phyloP scores from a whole-genome alignment of 2,888 invertebrate genomes.

The Harpalus rubripes region DNA sequence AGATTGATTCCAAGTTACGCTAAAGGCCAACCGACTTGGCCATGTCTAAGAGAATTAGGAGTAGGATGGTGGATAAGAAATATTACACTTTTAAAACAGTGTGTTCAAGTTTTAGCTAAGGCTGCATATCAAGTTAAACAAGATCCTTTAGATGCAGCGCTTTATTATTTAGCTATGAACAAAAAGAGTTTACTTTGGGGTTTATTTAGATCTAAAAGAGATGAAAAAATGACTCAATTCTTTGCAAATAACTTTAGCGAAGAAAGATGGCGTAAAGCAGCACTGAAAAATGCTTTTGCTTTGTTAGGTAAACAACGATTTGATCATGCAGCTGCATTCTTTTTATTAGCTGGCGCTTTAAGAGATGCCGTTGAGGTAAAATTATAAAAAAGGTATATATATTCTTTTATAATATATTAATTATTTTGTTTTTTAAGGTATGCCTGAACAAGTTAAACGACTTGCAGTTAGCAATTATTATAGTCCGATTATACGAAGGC shows the following conservation, averaged over 20 bases:
- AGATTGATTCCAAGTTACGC: constrained; percentile 92
- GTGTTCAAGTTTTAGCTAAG: constrained; percentile 96
- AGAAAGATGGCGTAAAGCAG: constrained; percentile 97
- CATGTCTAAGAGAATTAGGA: constrained; percentile 91
- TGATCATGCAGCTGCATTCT: constrained; percentile 99
- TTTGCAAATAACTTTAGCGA: constrained; percentile 96
- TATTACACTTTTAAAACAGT: constrained; percentile 87
- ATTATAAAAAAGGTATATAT: constrained; percentile 71
- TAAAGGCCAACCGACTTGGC: constrained; percentile 93
- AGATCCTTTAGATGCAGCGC: constrained; percentile 98
- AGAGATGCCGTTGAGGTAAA: constrained; percentile 96
- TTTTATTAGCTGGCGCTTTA: constrained; percentile 94
- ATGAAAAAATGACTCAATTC: constrained; percentile 96
- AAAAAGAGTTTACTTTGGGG: constrained; percentile 98
- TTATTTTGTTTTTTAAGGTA: constrained; percentile 79
- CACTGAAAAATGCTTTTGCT: constrained; percentile 98
- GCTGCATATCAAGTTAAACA: constrained; percentile 94
- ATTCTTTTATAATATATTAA: not conserved
- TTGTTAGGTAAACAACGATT: constrained; percentile 96
- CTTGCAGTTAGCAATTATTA: constrained; percentile 96
- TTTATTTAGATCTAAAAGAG: constrained; percentile 90
- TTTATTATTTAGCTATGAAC: constrained; percentile 98
- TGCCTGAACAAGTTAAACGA: constrained; percentile 95
- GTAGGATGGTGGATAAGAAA: constrained; percentile 98
- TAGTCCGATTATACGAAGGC: constrained; percentile 94